Evolutionary conservation across 2,888 invertebrate genomes (phyloP).

Genomic region (Lissonota sp.): DNA sequence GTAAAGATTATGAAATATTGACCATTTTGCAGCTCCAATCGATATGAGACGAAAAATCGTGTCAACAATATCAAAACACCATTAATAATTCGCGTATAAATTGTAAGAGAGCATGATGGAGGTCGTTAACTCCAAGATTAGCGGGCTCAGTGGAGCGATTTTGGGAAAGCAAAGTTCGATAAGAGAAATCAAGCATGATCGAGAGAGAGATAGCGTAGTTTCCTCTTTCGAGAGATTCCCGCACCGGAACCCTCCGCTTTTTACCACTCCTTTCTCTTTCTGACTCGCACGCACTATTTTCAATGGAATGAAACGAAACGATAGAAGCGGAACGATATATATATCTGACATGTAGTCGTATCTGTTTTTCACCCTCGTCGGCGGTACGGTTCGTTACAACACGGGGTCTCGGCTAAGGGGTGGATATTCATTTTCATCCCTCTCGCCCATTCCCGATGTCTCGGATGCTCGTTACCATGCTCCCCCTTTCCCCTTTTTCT

Average conservation of each 20-base stretch:
- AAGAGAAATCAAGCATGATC: slow-evolving; percentile 51
- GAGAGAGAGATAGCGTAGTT: slow-evolving; percentile 54
- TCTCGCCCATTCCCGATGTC: slow-evolving; percentile 32
- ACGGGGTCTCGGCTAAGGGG: slow-evolving; percentile 41
- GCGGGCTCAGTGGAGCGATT: slow-evolving; percentile 56
- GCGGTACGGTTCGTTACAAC: slow-evolving; percentile 57
- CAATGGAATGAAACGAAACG: slow-evolving; percentile 4
- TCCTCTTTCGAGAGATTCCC: slow-evolving; percentile 59
- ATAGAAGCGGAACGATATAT: slow-evolving; percentile 3
- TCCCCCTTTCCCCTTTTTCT: slow-evolving; percentile 27
- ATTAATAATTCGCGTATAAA: too few species aligned
- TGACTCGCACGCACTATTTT: slow-evolving; percentile 28
- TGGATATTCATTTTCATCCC: slow-evolving; percentile 33
- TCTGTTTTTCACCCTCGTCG: slow-evolving; percentile 49
- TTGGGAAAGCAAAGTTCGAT: slow-evolving; percentile 54
- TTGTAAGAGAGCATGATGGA: not conserved
- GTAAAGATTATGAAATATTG: too few species aligned
- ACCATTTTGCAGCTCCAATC: too few species aligned
- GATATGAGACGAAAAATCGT: too few species aligned
- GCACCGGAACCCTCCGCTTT: slow-evolving; percentile 27
- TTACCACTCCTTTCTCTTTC: slow-evolving; percentile 8
- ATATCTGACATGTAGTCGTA: not conserved
- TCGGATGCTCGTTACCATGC: slow-evolving; percentile 73
- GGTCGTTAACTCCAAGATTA: slow-evolving; percentile 49
- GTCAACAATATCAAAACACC: too few species aligned